Evolutionary conservation across 1,140 invertebrate genomes (phyloP), one percentile per base, ranked within the genome.

Genomic region (Cephus cinctus): DNA sequence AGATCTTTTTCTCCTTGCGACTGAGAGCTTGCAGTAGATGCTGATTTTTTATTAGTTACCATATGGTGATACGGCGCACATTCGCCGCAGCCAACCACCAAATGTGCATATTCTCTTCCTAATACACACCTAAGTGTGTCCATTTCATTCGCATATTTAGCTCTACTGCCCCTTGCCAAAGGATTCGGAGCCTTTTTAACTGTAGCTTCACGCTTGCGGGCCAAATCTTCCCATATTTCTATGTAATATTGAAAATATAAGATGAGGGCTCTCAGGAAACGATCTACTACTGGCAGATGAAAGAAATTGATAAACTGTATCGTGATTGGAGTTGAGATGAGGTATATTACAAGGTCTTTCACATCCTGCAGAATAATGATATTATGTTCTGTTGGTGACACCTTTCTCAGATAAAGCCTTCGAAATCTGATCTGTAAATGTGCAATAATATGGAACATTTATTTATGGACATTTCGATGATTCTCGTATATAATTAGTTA

Each of bases 311-410:
- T 79, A 44, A 85, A 78, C 53, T 81, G 73, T 2, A 75, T 59
- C 30, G 77, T 80, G 46, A 84, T 65, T 50, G 80, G 75, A 32
- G 63, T 71, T 14, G 68, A 49, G 8, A 81, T 71, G 2, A 80
- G 75, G 61, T 76, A 86, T 42, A 86, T 42, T 2, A 80, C 82
- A 18, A 86, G 74, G 59, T 86, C 81, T 66, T 85, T 86, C 27
- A 85, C 69, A 56, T 86, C 83, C 68, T 86, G 82, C 14, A 85
- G 59, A 4, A 80, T 80, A 11, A 85, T 76, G 14, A 84, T 60
- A 47, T 82, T 77, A 8, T 75, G 44, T 50, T 83, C 77, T 9
- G 69, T 74, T 4, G 75, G 59, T 52, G 71, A 67, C 14, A 80
- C 56, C 65, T 81, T 81, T 49, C 83, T 70, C 61, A 80, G 75